Evolutionary conservation across 2,113 vertebrate species (phyloP).

Genomic region (Pollachius pollachius): DNA sequence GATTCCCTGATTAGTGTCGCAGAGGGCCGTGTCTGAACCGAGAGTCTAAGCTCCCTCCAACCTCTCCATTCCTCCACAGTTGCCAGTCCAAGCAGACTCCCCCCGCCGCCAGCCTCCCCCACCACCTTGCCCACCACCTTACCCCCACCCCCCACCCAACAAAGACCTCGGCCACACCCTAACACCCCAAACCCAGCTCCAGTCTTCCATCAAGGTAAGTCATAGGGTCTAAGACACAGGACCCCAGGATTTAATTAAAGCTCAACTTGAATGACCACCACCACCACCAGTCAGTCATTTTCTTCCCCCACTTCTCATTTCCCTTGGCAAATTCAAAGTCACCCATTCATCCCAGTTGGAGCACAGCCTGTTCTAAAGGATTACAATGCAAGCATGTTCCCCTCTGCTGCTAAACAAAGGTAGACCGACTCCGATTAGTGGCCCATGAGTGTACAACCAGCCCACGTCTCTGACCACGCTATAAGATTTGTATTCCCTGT

Average conservation of each 20-base stretch:
- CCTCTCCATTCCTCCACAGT: background rate
- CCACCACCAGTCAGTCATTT: no score
- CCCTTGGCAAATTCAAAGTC: slow-evolving; percentile 33
- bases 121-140: no score
- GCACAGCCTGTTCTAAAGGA: slow-evolving; percentile 35
- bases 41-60: slow-evolving; percentile 19
- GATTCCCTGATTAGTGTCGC: slow-evolving; percentile 62
- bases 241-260: no score
- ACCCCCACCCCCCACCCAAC: no score
- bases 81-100: no score
- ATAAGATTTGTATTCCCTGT: slow-evolving; percentile 7
- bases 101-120: no score
- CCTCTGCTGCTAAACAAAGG: slow-evolving; percentile 32
- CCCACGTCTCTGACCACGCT: slow-evolving; percentile 16
- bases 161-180: no score
- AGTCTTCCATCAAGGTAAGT: no score
- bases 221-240: no score
- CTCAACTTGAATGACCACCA: no score
- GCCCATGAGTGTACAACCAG: slow-evolving; percentile 4
- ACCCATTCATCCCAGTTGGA: slow-evolving; percentile 42
- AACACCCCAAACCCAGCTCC: no score
- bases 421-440: slow-evolving; percentile 39
- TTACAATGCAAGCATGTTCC: slow-evolving; percentile 41
- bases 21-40: slow-evolving; percentile 38
- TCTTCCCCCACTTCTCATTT: slow-evolving; percentile 16